These are phyloP conservation scores for Capreolus pygargus DNA, from an alignment of 2,113 vertebrate genomes.

Conservation along the genomic window DNA sequence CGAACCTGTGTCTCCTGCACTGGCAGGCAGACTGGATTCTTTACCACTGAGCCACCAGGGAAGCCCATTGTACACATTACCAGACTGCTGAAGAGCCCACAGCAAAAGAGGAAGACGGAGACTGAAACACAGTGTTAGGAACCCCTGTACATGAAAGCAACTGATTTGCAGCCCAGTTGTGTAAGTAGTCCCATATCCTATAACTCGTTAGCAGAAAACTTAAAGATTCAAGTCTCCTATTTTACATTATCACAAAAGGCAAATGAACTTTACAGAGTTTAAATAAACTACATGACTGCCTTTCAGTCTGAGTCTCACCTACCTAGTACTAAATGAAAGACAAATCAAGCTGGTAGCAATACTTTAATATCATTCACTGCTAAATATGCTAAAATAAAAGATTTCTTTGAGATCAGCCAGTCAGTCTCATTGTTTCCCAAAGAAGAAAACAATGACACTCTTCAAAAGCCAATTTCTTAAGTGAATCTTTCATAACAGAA, in stretches of 20 bases:
- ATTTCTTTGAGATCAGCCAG: slow-evolving; percentile 4
- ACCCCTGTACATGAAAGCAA: neutral
- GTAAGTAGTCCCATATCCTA: neutral
- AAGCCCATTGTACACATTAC: neutral
- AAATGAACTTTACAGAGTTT: neutral
- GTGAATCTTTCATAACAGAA: neutral
- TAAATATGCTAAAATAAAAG: slow-evolving; percentile 35
- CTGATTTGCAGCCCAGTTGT: neutral
- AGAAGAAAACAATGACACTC: slow-evolving; percentile 21
- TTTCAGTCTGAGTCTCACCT: neutral
- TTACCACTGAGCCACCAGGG: neutral
- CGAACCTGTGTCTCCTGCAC: neutral
- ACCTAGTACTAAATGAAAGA: neutral
- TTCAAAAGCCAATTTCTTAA: slow-evolving; percentile 16
- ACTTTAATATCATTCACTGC: neutral
- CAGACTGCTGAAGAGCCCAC: neutral
- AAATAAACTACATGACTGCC: neutral
- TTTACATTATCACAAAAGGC: neutral
- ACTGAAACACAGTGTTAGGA: neutral
- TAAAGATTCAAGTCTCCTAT: neutral
- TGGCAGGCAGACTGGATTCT: neutral
- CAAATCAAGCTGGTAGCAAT: neutral
- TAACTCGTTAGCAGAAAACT: neutral
- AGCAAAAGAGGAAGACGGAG: neutral
- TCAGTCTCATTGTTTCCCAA: slow-evolving; percentile 20